Evolutionary conservation across 2,797 vertebrate species (phyloP).

Genomic region (Halcyon chelicuti): DNA sequence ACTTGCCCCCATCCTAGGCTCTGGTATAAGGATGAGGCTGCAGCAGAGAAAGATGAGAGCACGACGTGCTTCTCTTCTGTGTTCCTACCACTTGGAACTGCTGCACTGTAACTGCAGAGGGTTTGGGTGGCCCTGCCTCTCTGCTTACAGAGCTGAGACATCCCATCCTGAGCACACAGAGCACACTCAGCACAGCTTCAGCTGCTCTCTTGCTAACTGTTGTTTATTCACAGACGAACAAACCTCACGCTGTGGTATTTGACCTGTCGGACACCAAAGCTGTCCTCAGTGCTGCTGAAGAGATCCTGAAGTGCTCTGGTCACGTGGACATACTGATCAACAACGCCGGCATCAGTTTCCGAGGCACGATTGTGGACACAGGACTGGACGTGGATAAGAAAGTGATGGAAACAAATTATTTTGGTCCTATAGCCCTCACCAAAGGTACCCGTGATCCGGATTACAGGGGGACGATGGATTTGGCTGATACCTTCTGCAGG

Average conservation of each 20-base stretch:
- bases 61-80: not conserved
- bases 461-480: not conserved
- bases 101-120: not conserved
- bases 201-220: not conserved
- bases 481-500: not conserved
- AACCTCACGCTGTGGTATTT: conserved; percentile 85
- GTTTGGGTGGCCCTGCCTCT: not conserved
- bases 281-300: conserved; percentile 80
- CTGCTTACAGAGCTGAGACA: not conserved
- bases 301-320: conserved; percentile 87
- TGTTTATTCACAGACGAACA: conserved; percentile 74
- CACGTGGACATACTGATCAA: conserved; percentile 93
- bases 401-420: conserved; percentile 98
- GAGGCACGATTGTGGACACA: conserved; percentile 89
- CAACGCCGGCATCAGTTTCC: conserved; percentile 95
- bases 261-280: conserved; percentile 85
- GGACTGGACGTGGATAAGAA: conserved; percentile 87
- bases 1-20: not conserved
- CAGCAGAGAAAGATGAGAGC: not conserved
- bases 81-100: not conserved
- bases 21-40: not conserved
- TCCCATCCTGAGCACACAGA: not conserved
- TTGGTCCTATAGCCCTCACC: conserved; percentile 94
- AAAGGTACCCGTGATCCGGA: conserved; percentile 83
- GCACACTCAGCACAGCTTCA: not conserved